Evolutionary conservation across 35 echinoderm and acorn worm species (phyloP), one percentile per base, ranked within the genome.

Genomic region (Ptychodera flava): DNA sequence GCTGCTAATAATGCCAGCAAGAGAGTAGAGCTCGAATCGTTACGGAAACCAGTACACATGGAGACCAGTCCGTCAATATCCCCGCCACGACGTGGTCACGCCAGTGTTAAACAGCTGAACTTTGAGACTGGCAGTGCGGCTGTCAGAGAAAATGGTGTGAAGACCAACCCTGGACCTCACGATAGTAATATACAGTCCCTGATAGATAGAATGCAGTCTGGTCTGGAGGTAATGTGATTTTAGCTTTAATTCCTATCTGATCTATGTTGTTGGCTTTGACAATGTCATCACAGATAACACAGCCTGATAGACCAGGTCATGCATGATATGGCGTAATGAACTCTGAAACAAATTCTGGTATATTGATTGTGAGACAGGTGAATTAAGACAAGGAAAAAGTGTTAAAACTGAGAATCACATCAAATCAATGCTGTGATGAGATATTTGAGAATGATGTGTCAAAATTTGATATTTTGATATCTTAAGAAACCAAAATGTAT

Each of bases 201-300:
- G 34, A 95, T 95, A 64, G 90, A 92, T 30, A 95, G 85, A 75
- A 95, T 95, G 93, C 86, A 95, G 36, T 89, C 87, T 36, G 93
- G 90, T 29, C 83, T 95, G 76, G 93, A 95, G 91, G 93, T 95
- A 35, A 91, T 64, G 93, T 90, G 35, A 10, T 28, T 16, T 36
- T 79, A 6, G 33, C 31, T 1, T 36, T 80, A 12, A 10, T 29
- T 79, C 33, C 0, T 27, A 31, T 89, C 28, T 36, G 30, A 37
- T 12, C 82, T 30, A 16, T 16, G 83, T 2, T 35, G 35, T 35
- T 36, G 84, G 77, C 31, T 80, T 14, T 1, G 30, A 22, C 16
- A 34, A 36, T 86, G n/a, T n/a, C n/a, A n/a, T n/a, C n/a, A n/a
- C n/a, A n/a, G n/a, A n/a, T n/a, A n/a, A n/a, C n/a, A n/a, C n/a